phyloP scores from a whole-genome alignment of 2,888 invertebrate genomes.

The Rhagium mordax region DNA sequence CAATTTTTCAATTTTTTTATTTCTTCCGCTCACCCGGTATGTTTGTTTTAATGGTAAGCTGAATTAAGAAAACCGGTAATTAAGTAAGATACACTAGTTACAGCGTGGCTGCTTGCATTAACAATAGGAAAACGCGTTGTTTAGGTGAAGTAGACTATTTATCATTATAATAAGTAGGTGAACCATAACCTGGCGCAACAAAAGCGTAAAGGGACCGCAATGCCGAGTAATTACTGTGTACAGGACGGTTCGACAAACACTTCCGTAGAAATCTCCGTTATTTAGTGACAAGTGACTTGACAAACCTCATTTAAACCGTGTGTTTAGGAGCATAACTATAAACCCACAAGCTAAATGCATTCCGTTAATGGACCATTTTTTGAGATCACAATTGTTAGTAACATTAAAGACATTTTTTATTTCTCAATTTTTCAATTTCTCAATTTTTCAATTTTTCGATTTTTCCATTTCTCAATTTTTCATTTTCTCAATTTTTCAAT shows the following conservation, averaged over 20 bases:
- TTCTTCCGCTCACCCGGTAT: neutral
- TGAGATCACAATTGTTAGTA: too few relatives aligned
- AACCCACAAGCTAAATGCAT: too few relatives aligned
- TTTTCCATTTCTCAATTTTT: too few relatives aligned
- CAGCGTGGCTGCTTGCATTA: neutral
- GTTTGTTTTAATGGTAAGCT: neutral
- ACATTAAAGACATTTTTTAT: too few relatives aligned
- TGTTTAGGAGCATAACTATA: too few relatives aligned
- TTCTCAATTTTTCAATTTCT: too few relatives aligned
- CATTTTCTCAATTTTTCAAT: too few relatives aligned
- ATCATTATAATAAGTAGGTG: slow-evolving; percentile 19
- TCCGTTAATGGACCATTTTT: too few relatives aligned
- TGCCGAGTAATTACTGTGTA: neutral
- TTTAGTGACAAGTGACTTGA: neutral
- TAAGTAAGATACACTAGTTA: neutral
- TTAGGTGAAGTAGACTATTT: slow-evolving; percentile 2
- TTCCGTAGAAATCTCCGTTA: neutral
- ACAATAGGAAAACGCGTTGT: slow-evolving; percentile 1
- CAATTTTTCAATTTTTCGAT: too few relatives aligned
- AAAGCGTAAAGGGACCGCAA: neutral
- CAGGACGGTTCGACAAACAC: neutral
- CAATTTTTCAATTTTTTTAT: too few relatives aligned
- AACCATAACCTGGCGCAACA: slow-evolving; percentile 7
- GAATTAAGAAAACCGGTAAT: neutral
- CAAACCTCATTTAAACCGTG: too few relatives aligned